phyloP scores from a whole-genome alignment of 2,797 vertebrate genomes.

The Heteromormyrus szaboi region DNA sequence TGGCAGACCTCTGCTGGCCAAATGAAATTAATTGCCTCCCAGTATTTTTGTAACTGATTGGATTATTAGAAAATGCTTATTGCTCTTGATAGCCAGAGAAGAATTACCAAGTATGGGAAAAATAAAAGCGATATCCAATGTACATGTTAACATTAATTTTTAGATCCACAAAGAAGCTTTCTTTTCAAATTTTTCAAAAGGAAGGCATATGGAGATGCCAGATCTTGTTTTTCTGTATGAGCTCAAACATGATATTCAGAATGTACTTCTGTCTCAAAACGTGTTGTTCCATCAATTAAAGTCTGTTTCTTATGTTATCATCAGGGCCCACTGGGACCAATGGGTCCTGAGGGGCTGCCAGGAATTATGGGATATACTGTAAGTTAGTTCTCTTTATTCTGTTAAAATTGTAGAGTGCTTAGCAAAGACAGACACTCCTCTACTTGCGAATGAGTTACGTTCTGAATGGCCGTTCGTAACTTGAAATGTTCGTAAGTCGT shows the following conservation, averaged over 20 bases:
- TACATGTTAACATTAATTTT: neutral
- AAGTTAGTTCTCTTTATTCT: conserved; percentile 37
- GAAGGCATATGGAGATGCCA: neutral
- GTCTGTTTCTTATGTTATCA: conserved; percentile 39
- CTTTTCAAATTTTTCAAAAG: neutral
- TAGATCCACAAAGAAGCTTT: neutral
- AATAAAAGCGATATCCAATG: neutral
- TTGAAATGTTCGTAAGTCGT: no score
- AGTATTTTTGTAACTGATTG: neutral
- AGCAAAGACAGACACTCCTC: no score
- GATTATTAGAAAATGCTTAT: neutral
- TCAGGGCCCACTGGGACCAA: conserved; percentile 77
- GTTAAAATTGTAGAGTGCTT: neutral
- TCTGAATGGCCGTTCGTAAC: no score
- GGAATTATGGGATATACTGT: conserved; percentile 85
- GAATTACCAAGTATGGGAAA: neutral
- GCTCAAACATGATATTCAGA: neutral
- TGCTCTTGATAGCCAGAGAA: neutral
- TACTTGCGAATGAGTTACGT: no score
- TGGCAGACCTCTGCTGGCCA: neutral
- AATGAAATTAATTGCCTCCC: neutral
- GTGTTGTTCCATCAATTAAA: neutral
- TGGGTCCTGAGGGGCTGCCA: conserved; percentile 77
- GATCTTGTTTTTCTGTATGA: neutral
- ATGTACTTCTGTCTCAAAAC: neutral